Evolutionary conservation across 2,797 vertebrate genomes (phyloP), one percentile per base, ranked within the genome.

Genomic region (Hafferia zeledoni): DNA sequence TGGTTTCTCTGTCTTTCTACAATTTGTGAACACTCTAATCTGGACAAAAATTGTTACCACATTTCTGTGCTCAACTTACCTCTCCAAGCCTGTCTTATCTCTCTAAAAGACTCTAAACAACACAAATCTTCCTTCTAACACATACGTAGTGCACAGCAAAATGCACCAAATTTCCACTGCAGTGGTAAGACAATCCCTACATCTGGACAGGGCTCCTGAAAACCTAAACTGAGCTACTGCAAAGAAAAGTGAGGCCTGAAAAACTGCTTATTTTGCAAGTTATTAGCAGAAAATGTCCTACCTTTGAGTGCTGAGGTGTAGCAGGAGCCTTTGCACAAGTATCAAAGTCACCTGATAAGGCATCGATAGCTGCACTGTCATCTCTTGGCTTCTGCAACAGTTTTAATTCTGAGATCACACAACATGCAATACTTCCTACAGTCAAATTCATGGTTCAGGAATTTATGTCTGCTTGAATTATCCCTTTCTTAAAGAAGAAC

Each of bases 291-390:
- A 93, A 83, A 79, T 67, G 47, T 31, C 79, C 61, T 96, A 98
- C 98, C 98, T 98, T 97, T 94, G 94, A 84, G 17, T 37, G 88
- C 93, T 96, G 83, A 6, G 96, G 83, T 39, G 83, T 65, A 63
- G 94, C 95, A 89, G 95, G 49, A 76, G 89, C 23, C 60, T 96
- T 77, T 25, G 91, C 90, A 72, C 96, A 96, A 20, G 69, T 85
- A 65, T 95, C 97, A 6, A 98, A 97, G 56, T 97, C 97, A 52
- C 87, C 90, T 7, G 98, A 98, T 3, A 98, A 96, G 17, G 93
- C 87, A 64, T 97, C 97, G 1, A 97, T 97, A 67, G 98, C 97
- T 55, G 95, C 97, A 41, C 77, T 89, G 37, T 95, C 94, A 87
- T 83, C 97, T 4, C 7, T 3, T 39, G 95, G 49, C 59, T 97